Evolutionary conservation across 2,888 invertebrate species (phyloP), one percentile per base, ranked within the genome.

Genomic region (Conus canariensis): DNA sequence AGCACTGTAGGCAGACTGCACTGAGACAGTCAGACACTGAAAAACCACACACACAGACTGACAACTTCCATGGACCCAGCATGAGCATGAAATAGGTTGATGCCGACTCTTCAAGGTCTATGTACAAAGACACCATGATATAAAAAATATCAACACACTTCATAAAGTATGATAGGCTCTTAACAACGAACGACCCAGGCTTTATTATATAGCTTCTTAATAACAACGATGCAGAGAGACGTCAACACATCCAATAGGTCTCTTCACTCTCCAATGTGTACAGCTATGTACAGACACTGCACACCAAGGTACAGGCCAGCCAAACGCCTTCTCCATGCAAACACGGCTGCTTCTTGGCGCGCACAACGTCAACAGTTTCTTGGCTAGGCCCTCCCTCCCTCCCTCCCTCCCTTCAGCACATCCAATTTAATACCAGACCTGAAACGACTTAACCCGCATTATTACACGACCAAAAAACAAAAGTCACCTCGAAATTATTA

Each of bases 51-150:
- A 45, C 3, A 45, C 45, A 45, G 45, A 45, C 45, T 45, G 45
- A 45, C 45, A 45, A 45, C 45, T 45, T 45, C 45, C 45, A 45
- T 45, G 3, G 45, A 45, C 45, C 60, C 60, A n/a, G 74, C 74
- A n/a, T 74, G 25, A 74, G 22, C n/a, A n/a, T n/a, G n/a, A 74
- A 6, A 45, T 45, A 45, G 45, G 45, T 45, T 45, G 45, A 45
- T 45, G 45, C 45, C n/a, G 22, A 10, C 10, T 74, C n/a, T n/a
- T 16, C 8, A 74, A 74, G 10, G n/a, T 14, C 14, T 80, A 80
- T 80, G 80, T 80, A 80, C 80, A 80, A 45, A 80, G 80, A 30
- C 80, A 80, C 30, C 80, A 30, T 80, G 45, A 80, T 80, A 80
- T 30, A 80, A 80, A 80, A 80, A 80, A 45, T 45, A 45, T 45